Evolutionary conservation across 2,888 invertebrate species (phyloP).

Genomic region (Tipula confusa): DNA sequence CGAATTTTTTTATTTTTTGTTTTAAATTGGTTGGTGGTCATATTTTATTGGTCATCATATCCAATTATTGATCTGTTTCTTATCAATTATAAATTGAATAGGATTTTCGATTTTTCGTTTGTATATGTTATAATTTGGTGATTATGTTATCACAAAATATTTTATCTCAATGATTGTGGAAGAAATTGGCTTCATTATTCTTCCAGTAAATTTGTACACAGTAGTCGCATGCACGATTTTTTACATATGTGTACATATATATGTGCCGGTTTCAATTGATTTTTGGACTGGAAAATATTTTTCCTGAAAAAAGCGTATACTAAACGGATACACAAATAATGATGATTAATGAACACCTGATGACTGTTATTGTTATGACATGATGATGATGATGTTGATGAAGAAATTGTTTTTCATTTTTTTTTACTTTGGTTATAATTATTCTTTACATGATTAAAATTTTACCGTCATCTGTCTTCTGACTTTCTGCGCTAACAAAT

Average conservation of each 20-base stretch:
- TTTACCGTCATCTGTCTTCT: slow-evolving; percentile 25
- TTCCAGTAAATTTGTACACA: too few species aligned
- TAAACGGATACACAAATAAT: neutral
- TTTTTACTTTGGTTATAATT: neutral
- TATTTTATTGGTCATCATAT: neutral
- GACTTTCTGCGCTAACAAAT: neutral
- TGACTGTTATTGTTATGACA: slow-evolving; percentile 20
- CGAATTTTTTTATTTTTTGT: too few species aligned
- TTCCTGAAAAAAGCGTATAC: neutral
- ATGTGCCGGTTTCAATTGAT: neutral
- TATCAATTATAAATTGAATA: neutral
- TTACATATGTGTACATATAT: too few species aligned
- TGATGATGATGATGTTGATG: neutral
- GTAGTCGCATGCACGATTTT: neutral
- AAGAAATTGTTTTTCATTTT: neutral
- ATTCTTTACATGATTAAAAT: slow-evolving; percentile 16
- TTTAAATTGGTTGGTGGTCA: neutral
- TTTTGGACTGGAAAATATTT: neutral
- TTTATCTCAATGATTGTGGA: neutral
- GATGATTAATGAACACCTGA: slow-evolving; percentile 25
- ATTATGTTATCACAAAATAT: neutral
- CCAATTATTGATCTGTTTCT: neutral
- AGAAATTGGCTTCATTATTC: neutral
- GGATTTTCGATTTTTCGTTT: neutral
- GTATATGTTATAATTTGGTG: neutral